Evolutionary conservation across 1,140 invertebrate species (phyloP).

Genomic region (Trigoniulus corallinus): DNA sequence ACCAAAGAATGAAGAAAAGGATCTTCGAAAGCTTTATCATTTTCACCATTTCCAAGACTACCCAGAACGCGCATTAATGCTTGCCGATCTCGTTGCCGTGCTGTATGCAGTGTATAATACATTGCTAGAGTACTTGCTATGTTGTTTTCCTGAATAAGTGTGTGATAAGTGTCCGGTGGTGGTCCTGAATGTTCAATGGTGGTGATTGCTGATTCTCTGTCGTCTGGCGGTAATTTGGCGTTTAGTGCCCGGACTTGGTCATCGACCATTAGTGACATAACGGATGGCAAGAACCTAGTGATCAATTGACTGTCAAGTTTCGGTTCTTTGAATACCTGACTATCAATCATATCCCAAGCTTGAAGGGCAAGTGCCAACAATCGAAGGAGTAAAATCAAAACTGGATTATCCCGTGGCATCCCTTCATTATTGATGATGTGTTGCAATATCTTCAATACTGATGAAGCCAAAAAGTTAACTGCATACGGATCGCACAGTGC

Average conservation of each 20-base stretch:
- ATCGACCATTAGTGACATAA: constrained; percentile 92
- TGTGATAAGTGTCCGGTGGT: constrained; percentile 78
- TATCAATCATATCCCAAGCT: constrained; percentile 94
- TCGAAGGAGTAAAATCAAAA: constrained; percentile 73
- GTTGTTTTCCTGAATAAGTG: constrained; percentile 71
- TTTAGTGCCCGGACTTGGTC: constrained; percentile 81
- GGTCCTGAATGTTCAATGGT: constrained; percentile 88
- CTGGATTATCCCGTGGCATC: constrained; percentile 79
- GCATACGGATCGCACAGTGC: constrained; percentile 94
- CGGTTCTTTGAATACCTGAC: constrained; percentile 32
- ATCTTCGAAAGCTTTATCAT: constrained; percentile 82
- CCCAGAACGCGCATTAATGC: constrained; percentile 74
- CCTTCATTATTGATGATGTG: constrained; percentile 76
- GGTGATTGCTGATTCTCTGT: constrained; percentile 75
- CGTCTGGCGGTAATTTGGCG: constrained; percentile 77
- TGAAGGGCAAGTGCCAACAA: constrained; percentile 85
- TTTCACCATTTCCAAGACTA: constrained; percentile 74
- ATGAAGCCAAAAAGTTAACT: constrained; percentile 83
- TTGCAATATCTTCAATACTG: constrained; percentile 78
- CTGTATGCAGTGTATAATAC: constrained; percentile 84
- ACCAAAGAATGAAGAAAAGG: constrained; percentile 85
- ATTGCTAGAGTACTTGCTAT: constrained; percentile 83
- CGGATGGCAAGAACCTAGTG: constrained; percentile 82
- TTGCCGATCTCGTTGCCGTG: constrained; percentile 59
- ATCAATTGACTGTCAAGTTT: constrained; percentile 63